Evolutionary conservation across 2,888 invertebrate species (phyloP).

Genomic region (Eudasyphora cyanicolor): DNA sequence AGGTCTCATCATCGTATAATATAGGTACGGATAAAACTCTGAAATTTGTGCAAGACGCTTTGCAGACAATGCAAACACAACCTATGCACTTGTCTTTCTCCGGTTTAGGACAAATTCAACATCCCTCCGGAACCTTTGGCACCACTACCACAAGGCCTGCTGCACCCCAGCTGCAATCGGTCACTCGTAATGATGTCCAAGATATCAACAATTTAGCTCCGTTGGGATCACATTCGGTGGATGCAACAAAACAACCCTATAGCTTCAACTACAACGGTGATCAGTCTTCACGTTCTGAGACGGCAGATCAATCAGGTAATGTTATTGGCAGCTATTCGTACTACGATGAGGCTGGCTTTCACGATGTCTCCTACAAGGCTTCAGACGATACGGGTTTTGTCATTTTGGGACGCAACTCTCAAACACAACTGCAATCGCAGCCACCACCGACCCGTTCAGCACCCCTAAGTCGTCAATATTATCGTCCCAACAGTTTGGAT

Average conservation of each 20-base stretch:
- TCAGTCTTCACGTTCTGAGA: conserved; percentile 75
- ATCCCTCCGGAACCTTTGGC: not conserved
- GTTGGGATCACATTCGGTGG: not conserved
- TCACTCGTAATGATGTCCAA: conserved; percentile 40
- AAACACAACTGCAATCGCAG: not conserved
- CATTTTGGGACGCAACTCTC: conserved; percentile 75
- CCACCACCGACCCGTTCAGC: conserved; percentile 39
- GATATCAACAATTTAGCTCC: conserved; percentile 50
- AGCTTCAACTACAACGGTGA: conserved; percentile 74
- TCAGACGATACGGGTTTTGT: conserved; percentile 86
- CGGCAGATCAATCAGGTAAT: conserved; percentile 74
- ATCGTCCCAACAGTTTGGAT: conserved; percentile 29
- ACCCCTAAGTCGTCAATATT: conserved; percentile 42
- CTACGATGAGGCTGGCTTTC: conserved; percentile 86
- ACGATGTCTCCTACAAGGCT: conserved; percentile 87
- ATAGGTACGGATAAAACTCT: conserved; percentile 47
- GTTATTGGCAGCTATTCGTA: conserved; percentile 84
- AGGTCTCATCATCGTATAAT: conserved; percentile 40
- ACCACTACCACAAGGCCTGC: conserved; percentile 25
- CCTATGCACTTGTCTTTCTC: conserved; percentile 56
- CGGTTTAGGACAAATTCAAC: conserved; percentile 48
- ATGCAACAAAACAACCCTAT: conserved; percentile 58
- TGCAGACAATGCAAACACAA: conserved; percentile 65
- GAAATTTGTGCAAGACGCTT: conserved; percentile 67
- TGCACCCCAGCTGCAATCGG: conserved; percentile 33